phyloP scores from a whole-genome alignment of 2,113 vertebrate genomes.

The Turnix velox region DNA sequence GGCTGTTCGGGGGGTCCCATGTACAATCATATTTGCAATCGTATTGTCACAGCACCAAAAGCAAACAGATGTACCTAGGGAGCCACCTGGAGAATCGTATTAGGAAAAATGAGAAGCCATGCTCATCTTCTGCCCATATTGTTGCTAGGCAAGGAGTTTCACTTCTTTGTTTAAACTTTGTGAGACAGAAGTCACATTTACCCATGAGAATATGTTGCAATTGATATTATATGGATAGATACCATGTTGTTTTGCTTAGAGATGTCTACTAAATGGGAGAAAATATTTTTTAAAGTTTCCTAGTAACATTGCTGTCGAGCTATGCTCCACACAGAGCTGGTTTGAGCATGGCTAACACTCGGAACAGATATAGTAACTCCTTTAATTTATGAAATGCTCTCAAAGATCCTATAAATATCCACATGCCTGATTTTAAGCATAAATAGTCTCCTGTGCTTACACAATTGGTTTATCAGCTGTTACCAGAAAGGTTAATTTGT shows the following conservation, averaged over 20 bases:
- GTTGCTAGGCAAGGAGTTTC: not conserved
- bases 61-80: not conserved
- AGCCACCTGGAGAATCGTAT: not conserved
- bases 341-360: not conserved
- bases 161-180: not conserved
- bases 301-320: not conserved
- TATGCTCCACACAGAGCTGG: not conserved
- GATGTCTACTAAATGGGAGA: not conserved
- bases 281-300: not conserved
- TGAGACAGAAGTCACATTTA: not conserved
- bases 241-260: not conserved
- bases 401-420: slow-evolving; percentile 16
- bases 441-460: not conserved
- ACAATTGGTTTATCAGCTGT: not conserved
- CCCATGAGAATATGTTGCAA: not conserved
- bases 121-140: not conserved
- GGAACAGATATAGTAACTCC: not conserved
- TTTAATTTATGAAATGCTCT: slow-evolving; percentile 34
- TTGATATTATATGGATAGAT: not conserved
- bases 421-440: slow-evolving; percentile 17
- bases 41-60: not conserved
- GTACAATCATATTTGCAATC: not conserved
- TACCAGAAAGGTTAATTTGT: not conserved
- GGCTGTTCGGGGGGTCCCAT: not conserved
- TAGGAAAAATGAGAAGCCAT: not conserved